phyloP scores from a whole-genome alignment of 2,888 invertebrate genomes.

The Cantharis rustica region DNA sequence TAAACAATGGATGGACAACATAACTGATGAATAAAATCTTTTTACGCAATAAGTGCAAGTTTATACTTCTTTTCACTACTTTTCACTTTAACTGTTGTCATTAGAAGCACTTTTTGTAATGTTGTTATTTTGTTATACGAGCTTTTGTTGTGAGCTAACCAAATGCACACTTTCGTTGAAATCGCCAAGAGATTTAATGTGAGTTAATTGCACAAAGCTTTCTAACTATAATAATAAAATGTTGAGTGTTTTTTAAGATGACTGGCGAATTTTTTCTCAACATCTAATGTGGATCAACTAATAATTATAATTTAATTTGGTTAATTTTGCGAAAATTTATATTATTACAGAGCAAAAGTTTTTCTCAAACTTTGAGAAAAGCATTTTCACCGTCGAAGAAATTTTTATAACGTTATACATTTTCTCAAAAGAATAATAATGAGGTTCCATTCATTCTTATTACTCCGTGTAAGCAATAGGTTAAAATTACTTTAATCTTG shows the following conservation, averaged over 20 bases:
- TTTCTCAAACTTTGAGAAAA: not conserved
- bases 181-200: not conserved
- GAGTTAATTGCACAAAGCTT: not conserved
- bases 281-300: not conserved
- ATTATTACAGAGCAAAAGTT: not conserved
- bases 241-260: not conserved
- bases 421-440: not conserved
- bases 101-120: not conserved
- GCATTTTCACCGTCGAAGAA: not conserved
- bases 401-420: not conserved
- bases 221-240: not conserved
- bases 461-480: not conserved
- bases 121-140: not conserved
- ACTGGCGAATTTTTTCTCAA: not conserved
- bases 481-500: not conserved
- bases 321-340: not conserved
- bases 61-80: not conserved
- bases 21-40: not conserved
- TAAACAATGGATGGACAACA: not conserved
- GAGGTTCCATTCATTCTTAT: not conserved
- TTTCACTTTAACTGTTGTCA: not conserved
- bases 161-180: not conserved
- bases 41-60: not conserved
- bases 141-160: not conserved
- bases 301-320: not conserved